Conservation (phyloP, 2,797 vertebrate species). For the Poecilia wingei region DNA sequence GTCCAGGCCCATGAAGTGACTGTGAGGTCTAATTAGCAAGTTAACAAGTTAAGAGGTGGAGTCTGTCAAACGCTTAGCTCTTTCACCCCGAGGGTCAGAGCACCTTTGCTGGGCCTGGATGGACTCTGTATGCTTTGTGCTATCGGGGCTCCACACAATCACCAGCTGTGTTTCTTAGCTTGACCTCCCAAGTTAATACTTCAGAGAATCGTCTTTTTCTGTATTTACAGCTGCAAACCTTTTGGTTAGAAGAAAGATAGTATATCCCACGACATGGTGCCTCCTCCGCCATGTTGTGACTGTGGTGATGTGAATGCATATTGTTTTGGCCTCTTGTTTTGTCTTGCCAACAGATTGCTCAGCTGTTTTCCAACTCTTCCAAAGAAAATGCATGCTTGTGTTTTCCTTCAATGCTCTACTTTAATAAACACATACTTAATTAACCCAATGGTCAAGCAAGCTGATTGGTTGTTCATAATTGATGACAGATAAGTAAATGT, state of each 20-base stretch:
- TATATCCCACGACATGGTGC: not conserved
- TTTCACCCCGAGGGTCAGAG: slow-evolving; percentile 83
- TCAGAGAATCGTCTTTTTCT: not conserved
- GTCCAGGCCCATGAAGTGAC: slow-evolving; percentile 79
- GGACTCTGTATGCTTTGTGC: slow-evolving; percentile 44
- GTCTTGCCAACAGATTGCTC: not conserved
- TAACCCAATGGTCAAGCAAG: not conserved
- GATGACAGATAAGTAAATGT: slow-evolving; percentile 6
- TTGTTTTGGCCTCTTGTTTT: not conserved
- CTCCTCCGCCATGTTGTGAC: not conserved
- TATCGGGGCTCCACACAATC: not conserved
- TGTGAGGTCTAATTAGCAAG: slow-evolving; percentile 88
- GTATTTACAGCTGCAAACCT: not conserved
- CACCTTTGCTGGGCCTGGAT: slow-evolving; percentile 58
- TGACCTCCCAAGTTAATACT: not conserved
- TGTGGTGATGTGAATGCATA: not conserved
- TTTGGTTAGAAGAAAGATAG: not conserved
- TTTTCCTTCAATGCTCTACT: not conserved
- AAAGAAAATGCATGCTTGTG: not conserved
- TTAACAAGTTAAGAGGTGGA: slow-evolving; percentile 90
- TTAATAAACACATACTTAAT: not conserved
- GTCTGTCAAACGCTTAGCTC: slow-evolving; percentile 87
- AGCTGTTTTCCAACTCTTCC: not conserved
- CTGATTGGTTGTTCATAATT: not conserved
- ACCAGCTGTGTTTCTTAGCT: slow-evolving; percentile 6